Evolutionary conservation across 2,113 vertebrate genomes (phyloP), one percentile per base, ranked within the genome.

Genomic region (Osmerus eperlanus): DNA sequence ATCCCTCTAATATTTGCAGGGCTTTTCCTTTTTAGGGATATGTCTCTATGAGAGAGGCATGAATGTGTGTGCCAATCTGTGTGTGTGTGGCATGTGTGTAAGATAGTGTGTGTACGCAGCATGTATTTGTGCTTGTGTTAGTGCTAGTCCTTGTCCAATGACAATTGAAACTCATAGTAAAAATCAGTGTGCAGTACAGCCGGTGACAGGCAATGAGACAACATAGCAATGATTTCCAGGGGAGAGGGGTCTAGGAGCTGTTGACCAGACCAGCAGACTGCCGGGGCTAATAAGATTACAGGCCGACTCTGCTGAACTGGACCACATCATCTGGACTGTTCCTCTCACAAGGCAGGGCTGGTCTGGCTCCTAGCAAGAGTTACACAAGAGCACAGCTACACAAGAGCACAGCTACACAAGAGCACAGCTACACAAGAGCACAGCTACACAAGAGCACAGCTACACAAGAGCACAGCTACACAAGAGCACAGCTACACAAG

Each of bases 1-100:
- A 78, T 77, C 73, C 69, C 55, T 59, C 25, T 2, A 51, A 47
- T 23, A 67, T 71, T 73, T 72, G 71, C 56, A 32, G 68, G 32
- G 28, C 65, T 74, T 79, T 78, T 56, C 81, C 80, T 71, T 78
- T 83, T 83, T 70, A 74, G 78, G 59, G 72, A 60, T 14, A 32
- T 14, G 29, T 64, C 36, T 41, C 21, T 23, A 51, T n/a, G 15
- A 59, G 55, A 18, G 54, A 36, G 32, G 32, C 32, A 36, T 54
- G 67, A 18, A 6, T 68, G 29, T 52, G 13, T 19, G 69, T 66
- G 32, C 70, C 52, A 70, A 55, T 73, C 52, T 70, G 21, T 63
- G 28, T 53, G 58, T 76, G 69, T 61, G 51, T 29, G 41, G 32
- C 32, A 36, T 36, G 32, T 36, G 4, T 36, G 32, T 6, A 36